Evolutionary conservation across 2,888 invertebrate species (phyloP), one percentile per base, ranked within the genome.

Genomic region (Eupithecia inturbata): DNA sequence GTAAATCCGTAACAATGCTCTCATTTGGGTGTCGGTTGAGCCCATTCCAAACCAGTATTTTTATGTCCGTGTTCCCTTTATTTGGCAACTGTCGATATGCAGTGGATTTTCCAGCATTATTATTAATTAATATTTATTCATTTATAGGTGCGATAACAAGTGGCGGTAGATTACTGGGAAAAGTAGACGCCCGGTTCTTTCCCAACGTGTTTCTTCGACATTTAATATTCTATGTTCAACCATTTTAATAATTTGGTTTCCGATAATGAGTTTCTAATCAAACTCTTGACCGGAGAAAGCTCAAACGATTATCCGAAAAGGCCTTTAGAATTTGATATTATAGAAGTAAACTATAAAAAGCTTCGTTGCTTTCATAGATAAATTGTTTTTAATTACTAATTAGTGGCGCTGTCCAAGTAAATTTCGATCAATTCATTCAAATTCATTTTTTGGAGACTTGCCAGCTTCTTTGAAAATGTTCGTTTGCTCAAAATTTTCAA

Each of bases 1-100:
- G 53, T 70, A 70, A 77, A 70, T 74, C 68, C 69, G 72, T 76
- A 76, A 77, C 76, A 79, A 75, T 74, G 71, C 67, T 74, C 67
- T 71, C 53, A 70, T 75, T 72, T 75, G 57, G 71, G 70, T 77
- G 78, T 78, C 70, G 72, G 69, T 75, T 69, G 72, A 67, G 72
- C 69, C 74, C 73, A 73, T 74, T 78, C 57, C 28, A 71, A 78
- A 73, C 75, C 63, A 69, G 75, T 78, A 22, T 72, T 68, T 77
- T 71, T 74, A 71, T 71, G 33, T 67, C 26, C 33, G 45, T 72
- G 45, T 49, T 73, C 70, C 70, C 67, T 78, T 75, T 76, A 76
- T 75, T 78, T 77, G 72, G 72, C 70, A 71, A 75, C 78, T 68
- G 72, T 64, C 68, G 71, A 74, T 72, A 75, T 45, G 60, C 74